A percentile compares a stretch with the other conserved stretches of the same genome.
These are phyloP conservation scores for Numenius phaeopus DNA, from an alignment of 2,797 vertebrate species.

Conservation along the genomic window DNA sequence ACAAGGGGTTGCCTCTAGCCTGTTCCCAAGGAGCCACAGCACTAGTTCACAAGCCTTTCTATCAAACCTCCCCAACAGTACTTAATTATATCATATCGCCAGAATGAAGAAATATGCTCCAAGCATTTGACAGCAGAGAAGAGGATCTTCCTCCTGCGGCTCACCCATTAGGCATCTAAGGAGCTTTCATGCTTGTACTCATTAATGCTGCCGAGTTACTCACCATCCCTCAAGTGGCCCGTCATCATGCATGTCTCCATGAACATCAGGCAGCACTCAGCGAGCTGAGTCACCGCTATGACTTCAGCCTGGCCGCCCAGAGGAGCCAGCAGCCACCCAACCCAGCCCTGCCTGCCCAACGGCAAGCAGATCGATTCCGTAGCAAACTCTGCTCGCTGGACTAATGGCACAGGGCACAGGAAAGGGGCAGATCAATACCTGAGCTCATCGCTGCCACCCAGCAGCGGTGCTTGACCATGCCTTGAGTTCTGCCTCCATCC, in stretches of 20 bases:
- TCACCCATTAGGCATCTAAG: background rate
- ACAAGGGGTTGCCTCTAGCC: background rate
- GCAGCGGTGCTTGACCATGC: background rate
- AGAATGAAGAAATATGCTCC: background rate
- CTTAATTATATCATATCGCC: rapidly evolving
- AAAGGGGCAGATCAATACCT: background rate
- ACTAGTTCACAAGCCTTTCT: background rate
- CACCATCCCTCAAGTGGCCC: background rate
- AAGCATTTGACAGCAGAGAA: background rate
- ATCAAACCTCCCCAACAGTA: background rate
- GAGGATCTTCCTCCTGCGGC: background rate
- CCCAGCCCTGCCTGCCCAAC: rapidly evolving
- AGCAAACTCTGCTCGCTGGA: background rate
- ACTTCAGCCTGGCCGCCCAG: background rate
- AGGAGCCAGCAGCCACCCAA: background rate
- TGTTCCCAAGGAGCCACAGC: background rate
- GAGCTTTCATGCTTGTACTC: background rate
- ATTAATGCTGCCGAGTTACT: background rate
- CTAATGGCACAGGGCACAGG: rapidly evolving
- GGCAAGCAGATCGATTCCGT: rapidly evolving
- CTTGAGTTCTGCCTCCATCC: background rate
- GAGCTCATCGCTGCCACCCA: background rate
- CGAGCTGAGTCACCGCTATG: background rate
- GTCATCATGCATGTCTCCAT: background rate
- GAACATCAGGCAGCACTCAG: background rate